Evolutionary conservation across 1,140 invertebrate genomes (phyloP).

Genomic region (Drosophila triauraria): DNA sequence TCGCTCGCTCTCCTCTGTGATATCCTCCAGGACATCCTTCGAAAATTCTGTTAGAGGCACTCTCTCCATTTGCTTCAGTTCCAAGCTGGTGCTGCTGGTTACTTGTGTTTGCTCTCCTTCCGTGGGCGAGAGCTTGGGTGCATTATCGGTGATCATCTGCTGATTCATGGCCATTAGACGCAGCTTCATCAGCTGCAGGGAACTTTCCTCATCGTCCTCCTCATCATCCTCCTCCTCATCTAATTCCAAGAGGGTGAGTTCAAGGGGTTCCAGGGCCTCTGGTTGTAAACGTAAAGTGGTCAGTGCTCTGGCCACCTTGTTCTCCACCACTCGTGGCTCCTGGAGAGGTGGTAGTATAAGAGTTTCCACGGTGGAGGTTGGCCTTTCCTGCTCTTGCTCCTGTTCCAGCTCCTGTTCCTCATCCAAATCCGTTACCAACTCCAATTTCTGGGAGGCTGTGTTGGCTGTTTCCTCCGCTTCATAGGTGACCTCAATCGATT

Average conservation of each 20-base stretch:
- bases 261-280: slow-evolving; percentile 50
- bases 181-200: slow-evolving; percentile 70
- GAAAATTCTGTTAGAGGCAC: slow-evolving; percentile 69
- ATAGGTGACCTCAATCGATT: slow-evolving; percentile 76
- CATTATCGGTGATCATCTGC: slow-evolving; percentile 41
- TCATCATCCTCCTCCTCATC: slow-evolving; percentile 43
- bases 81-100: slow-evolving; percentile 5
- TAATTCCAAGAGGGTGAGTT: slow-evolving; percentile 51
- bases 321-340: slow-evolving; percentile 46
- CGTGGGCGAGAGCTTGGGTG: slow-evolving; percentile 55
- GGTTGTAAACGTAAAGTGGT: slow-evolving; percentile 55
- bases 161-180: slow-evolving; percentile 73
- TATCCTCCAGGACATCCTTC: slow-evolving; percentile 82
- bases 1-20: slow-evolving; percentile 81
- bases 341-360: slow-evolving; percentile 46
- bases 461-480: slow-evolving; percentile 54
- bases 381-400: not conserved
- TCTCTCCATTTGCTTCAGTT: slow-evolving; percentile 78
- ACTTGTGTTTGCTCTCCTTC: slow-evolving; percentile 41
- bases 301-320: slow-evolving; percentile 31
- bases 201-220: slow-evolving; percentile 70
- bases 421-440: slow-evolving; percentile 61
- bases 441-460: slow-evolving; percentile 41
- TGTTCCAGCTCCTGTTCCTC: slow-evolving; percentile 13
- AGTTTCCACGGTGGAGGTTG: slow-evolving; percentile 5